Evolutionary conservation across 2,888 invertebrate genomes (phyloP).

Genomic region (Myathropa florea): DNA sequence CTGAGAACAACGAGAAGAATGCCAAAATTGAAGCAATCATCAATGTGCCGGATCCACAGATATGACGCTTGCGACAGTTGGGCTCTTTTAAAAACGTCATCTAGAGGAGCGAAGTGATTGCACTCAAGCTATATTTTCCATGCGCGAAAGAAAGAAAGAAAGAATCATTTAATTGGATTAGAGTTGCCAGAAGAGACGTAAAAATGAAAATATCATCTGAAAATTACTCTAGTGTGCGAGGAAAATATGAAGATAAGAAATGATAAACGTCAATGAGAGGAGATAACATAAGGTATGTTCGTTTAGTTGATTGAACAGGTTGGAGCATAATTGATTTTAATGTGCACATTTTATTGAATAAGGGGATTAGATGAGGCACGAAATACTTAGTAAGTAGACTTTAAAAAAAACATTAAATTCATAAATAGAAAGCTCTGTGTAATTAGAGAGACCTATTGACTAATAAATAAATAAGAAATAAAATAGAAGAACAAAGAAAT

Average conservation of each 20-base stretch:
- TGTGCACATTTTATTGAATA: too few species aligned
- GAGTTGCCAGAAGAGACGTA: slow-evolving; percentile 39
- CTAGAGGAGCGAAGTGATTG: slow-evolving; percentile 39
- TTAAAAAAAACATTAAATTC: too few species aligned
- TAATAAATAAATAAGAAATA: too few species aligned
- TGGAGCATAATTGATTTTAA: background rate
- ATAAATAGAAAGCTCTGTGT: too few species aligned
- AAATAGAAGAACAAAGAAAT: too few species aligned
- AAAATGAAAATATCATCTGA: slow-evolving; percentile 17
- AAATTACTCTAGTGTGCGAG: background rate
- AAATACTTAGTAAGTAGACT: too few species aligned
- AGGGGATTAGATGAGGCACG: too few species aligned
- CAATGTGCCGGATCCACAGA: slow-evolving; percentile 56
- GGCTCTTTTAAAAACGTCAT: slow-evolving; percentile 59
- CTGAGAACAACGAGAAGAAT: slow-evolving; percentile 84
- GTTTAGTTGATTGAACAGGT: background rate
- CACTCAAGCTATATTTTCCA: background rate
- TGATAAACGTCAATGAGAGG: slow-evolving; percentile 35
- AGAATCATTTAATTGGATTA: slow-evolving; percentile 63
- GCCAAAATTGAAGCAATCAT: slow-evolving; percentile 84
- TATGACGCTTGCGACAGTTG: slow-evolving; percentile 54
- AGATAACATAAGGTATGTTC: slow-evolving; percentile 26
- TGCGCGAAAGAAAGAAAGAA: slow-evolving; percentile 68
- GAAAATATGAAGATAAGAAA: background rate
- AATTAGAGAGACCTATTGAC: too few species aligned